Conservation (phyloP, 2,113 vertebrate genomes). For the Ancistrus triradiatus region DNA sequence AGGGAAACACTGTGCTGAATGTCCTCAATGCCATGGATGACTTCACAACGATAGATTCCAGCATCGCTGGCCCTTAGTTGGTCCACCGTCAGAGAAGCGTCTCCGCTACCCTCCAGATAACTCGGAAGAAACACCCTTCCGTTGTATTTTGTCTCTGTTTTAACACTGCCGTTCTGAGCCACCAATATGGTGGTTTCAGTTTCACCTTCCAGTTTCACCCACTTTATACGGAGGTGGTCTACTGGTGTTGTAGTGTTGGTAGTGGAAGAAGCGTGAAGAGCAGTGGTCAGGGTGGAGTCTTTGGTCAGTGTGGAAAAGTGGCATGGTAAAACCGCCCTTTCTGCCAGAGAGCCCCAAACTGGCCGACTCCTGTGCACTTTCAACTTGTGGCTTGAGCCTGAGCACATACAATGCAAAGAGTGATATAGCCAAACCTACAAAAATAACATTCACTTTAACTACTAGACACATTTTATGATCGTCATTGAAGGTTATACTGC, state of each 20-base stretch:
- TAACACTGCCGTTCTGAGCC: slow-evolving; percentile 87
- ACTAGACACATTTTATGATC: too few relatives aligned
- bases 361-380: slow-evolving; percentile 55
- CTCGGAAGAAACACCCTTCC: slow-evolving; percentile 85
- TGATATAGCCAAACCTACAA: too few relatives aligned
- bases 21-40: slow-evolving; percentile 91
- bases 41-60: slow-evolving; percentile 89
- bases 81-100: slow-evolving; percentile 84
- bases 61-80: slow-evolving; percentile 88
- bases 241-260: slow-evolving; percentile 62
- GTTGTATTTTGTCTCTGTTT: slow-evolving; percentile 81
- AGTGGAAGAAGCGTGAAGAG: slow-evolving; percentile 78
- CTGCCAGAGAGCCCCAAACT: slow-evolving; percentile 81
- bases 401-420: slow-evolving; percentile 27
- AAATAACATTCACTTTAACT: too few relatives aligned
- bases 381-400: slow-evolving; percentile 38
- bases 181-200: slow-evolving; percentile 85
- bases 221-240: slow-evolving; percentile 90
- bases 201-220: slow-evolving; percentile 83
- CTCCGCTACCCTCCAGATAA: slow-evolving; percentile 79
- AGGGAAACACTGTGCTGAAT: slow-evolving; percentile 79
- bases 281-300: slow-evolving; percentile 75
- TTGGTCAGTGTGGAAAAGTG: slow-evolving; percentile 81
- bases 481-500: too few relatives aligned
- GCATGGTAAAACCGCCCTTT: slow-evolving; percentile 85